Percentiles rank a stretch among this genome's conserved stretches.
These are phyloP conservation scores for Muscina levida DNA, from an alignment of 2,888 invertebrate genomes.

Conservation along the genomic window DNA sequence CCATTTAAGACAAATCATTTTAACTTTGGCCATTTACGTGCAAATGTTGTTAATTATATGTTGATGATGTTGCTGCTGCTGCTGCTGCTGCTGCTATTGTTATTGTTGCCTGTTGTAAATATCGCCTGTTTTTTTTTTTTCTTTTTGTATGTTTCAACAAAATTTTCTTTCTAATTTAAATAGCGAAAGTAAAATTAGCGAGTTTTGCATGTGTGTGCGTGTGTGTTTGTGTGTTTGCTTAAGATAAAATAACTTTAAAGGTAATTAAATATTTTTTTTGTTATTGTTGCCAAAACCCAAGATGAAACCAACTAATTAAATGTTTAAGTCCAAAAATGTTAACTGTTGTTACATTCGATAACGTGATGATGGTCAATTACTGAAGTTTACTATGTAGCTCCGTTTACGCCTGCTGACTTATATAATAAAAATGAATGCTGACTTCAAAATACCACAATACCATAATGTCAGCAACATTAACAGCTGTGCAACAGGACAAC, in stretches of 20 bases:
- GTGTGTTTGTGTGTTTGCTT: neutral
- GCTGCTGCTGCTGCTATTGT: no score
- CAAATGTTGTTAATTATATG: slow-evolving; percentile 56
- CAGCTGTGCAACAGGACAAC: neutral
- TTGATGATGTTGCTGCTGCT: neutral
- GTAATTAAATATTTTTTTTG: slow-evolving; percentile 44
- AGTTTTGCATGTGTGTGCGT: slow-evolving; percentile 15
- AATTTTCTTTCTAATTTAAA: slow-evolving; percentile 59
- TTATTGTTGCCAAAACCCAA: slow-evolving; percentile 7
- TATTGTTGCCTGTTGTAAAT: no score
- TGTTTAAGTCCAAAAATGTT: neutral
- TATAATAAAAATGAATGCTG: no score
- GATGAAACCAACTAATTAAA: slow-evolving; percentile 19
- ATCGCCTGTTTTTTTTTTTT: neutral
- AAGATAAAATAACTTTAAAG: slow-evolving; percentile 31
- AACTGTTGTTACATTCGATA: no score
- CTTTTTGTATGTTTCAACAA: slow-evolving; percentile 19
- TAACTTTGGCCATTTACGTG: slow-evolving; percentile 63
- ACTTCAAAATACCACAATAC: no score
- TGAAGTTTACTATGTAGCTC: no score
- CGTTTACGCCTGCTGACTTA: no score
- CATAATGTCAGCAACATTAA: no score
- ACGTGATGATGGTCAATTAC: no score
- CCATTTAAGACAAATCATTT: slow-evolving; percentile 56
- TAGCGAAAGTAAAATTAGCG: slow-evolving; percentile 60